Evolutionary conservation across 2,888 invertebrate genomes (phyloP).

Genomic region (Andrena flavipes): DNA sequence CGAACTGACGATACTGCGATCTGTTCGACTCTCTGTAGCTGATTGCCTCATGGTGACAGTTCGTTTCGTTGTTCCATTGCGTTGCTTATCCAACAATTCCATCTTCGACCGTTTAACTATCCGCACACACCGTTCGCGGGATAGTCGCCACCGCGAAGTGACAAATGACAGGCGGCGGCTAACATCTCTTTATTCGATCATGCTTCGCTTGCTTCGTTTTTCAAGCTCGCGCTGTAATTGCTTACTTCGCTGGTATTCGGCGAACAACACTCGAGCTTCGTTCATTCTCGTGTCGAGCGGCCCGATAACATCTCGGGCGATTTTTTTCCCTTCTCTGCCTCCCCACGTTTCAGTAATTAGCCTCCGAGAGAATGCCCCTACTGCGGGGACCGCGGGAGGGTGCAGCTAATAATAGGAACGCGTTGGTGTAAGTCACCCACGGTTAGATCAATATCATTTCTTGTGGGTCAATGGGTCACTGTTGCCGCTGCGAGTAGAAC

Average conservation of each 20-base stretch:
- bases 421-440: conserved; percentile 56
- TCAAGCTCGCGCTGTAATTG: conserved; percentile 35
- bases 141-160: conserved; percentile 42
- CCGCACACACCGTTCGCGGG: conserved; percentile 16
- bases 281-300: conserved; percentile 35
- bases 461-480: conserved; percentile 61
- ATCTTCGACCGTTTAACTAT: conserved; percentile 52
- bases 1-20: conserved; percentile 3
- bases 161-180: conserved; percentile 43
- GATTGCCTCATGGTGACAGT: neutral
- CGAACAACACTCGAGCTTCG: conserved; percentile 40
- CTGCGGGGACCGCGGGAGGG: neutral
- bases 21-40: conserved; percentile 22
- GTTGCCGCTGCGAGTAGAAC: conserved; percentile 35
- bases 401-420: conserved; percentile 52
- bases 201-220: conserved; percentile 42
- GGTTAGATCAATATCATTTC: conserved; percentile 62
- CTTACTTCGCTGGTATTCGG: conserved; percentile 30
- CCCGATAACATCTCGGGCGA: conserved; percentile 37
- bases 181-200: conserved; percentile 21
- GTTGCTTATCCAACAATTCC: conserved; percentile 38
- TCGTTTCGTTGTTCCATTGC: neutral
- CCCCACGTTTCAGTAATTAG: conserved; percentile 51
- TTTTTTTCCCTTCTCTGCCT: neutral
- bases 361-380: conserved; percentile 24